Evolutionary conservation across 2,888 invertebrate species (phyloP), one percentile per base, ranked within the genome.

Genomic region (Spatulosminthurus flaviceps): DNA sequence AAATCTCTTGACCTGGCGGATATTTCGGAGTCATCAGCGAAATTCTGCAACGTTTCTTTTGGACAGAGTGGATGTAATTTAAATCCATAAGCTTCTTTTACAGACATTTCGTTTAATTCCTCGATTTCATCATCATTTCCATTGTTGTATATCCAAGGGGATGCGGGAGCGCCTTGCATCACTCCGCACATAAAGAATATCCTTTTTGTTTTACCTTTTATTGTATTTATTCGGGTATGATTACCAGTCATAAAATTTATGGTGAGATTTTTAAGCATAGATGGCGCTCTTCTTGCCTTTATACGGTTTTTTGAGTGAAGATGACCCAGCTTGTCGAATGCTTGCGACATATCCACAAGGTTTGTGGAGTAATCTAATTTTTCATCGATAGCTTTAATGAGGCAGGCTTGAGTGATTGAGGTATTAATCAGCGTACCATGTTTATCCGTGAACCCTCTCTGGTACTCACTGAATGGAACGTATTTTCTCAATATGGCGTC

Each of bases 381-480:
- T 2, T 67, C 67, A 1, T 9, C 13, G 1, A 28, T 67, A 0
- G 67, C 67, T 13, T 67, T 67, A 1, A 28, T 0, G 0, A 67
- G 2, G 13, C 67, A 67, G 13, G 1, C 26, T 1, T 67, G 16
- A 13, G 28, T 1, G 19, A 67, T 26, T 1, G 26, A 22, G 4
- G 28, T 67, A 24, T 67, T 67, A 24, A 67, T 26, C 0, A 67
- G 67, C 4, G 67, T 67, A 19, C 67, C 67, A n/a, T 67, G 16
- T 13, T 11, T 19, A 7, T 26, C n/a, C 13, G 67, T 67, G 28
- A 67, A 67, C 0, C 67, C 67, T 26, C 67, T 2, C 28, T 67
- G 67, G 28, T 19, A 24, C 1, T 67, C 67, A 13, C 26, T 26
- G 19, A 67, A 67, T 26, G 4, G 13, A 26, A 67, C 28, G 28